Evolutionary conservation across 2,888 invertebrate species (phyloP), one percentile per base, ranked within the genome.

Genomic region (Hirudinaria manillensis): DNA sequence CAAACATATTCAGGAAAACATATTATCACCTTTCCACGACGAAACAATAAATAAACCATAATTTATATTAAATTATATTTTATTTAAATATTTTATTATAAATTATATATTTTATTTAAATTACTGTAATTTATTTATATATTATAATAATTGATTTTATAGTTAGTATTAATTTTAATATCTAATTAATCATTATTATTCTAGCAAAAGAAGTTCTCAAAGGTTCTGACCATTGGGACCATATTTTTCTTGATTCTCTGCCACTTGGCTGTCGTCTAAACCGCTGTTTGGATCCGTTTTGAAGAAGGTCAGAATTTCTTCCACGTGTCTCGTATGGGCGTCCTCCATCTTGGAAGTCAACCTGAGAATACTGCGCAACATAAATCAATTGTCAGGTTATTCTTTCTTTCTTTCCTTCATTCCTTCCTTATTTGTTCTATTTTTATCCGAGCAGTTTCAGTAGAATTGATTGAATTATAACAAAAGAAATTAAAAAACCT

Each of bases 231-330:
- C 99, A 89, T 99, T 99, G 87, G 93, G 94, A 87, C 98, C 99
- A 90, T 98, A 98, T 91, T 97, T 98, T 84, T 94, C 95, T 89
- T 94, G 93, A 87, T 93, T 91, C 86, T 90, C 90, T 89, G 93
- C 94, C 79, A 98, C 90, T 89, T 98, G 98, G 84, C 95, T 94
- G 82, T 89, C 87, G 81, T 90, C 89, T 83, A 98, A 90, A 87
- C 99, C 98, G 87, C 89, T 90, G 85, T 94, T 93, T 81, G 88
- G 87, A 87, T 96, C 93, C 83, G 92, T 91, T 86, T 90, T 90
- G 88, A 94, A 98, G 88, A 91, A 91, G 87, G 89, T 90, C 87
- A 92, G 86, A 86, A 93, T 91, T 89, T 97, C 96, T 79, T 94
- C 83, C 66, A 80, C 80, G 51, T 83, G 78, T 81, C 82, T 83